These are phyloP conservation scores for Melanaphis sacchari DNA, from an alignment of 1,140 invertebrate genomes.

Conservation along the genomic window DNA sequence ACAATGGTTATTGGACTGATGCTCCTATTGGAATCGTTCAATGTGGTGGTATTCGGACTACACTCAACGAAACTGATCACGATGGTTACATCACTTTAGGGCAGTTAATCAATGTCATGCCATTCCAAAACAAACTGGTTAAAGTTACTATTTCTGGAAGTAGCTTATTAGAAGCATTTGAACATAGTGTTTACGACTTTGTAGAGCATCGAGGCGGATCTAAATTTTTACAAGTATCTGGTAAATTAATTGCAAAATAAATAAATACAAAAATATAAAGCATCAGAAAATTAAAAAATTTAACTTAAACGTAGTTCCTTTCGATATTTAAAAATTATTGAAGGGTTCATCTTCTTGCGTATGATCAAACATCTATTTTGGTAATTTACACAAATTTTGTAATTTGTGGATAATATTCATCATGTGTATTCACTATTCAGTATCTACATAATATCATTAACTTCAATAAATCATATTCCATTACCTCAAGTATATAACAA, in stretches of 20 bases:
- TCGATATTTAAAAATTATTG: background rate
- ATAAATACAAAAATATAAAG: background rate
- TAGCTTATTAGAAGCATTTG: constrained; percentile 58
- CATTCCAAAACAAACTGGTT: constrained; percentile 68
- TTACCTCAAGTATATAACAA: background rate
- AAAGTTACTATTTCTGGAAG: constrained; percentile 66
- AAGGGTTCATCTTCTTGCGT: background rate
- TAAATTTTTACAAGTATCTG: constrained; percentile 52
- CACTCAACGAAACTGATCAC: constrained; percentile 36
- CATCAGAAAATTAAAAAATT: background rate
- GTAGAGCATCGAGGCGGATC: background rate
- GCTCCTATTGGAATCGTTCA: constrained; percentile 40
- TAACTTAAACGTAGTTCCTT: background rate
- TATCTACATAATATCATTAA: background rate
- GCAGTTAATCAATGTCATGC: constrained; percentile 68
- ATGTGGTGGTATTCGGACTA: constrained; percentile 25
- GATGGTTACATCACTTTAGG: constrained; percentile 66
- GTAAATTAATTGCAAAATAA: background rate
- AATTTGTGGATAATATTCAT: background rate
- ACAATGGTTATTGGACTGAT: constrained; percentile 14
- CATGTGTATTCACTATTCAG: background rate
- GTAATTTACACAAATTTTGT: background rate
- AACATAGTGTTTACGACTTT: constrained; percentile 58
- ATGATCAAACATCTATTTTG: background rate
- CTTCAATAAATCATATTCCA: background rate